These are phyloP conservation scores for Amiota mariae DNA, from an alignment of 2,888 invertebrate genomes.

Conservation along the genomic window DNA sequence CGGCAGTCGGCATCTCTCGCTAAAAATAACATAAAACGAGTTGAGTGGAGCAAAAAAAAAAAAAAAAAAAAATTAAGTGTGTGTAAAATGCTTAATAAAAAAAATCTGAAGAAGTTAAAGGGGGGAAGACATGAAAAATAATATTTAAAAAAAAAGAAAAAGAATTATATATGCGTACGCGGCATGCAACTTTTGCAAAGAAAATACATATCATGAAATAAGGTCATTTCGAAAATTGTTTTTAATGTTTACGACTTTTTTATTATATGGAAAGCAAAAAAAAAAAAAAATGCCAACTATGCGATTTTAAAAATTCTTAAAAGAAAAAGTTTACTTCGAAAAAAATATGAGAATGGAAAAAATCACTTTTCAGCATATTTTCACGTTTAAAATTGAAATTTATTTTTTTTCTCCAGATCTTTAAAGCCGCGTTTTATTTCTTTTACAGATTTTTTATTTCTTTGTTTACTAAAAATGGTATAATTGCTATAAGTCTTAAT, in stretches of 20 bases:
- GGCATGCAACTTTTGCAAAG: neutral
- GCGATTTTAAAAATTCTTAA: neutral
- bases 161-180: neutral
- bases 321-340: neutral
- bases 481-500: too few species aligned
- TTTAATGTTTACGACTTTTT: neutral
- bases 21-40: slow-evolving; percentile 1
- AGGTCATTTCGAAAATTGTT: slow-evolving; percentile 27
- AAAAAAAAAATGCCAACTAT: neutral
- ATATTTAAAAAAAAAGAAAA: neutral
- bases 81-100: slow-evolving; percentile 1
- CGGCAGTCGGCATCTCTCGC: too few species aligned
- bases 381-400: neutral
- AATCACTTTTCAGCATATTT: slow-evolving; percentile 24
- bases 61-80: neutral
- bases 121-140: neutral
- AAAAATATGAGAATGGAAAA: slow-evolving; percentile 5
- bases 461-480: too few species aligned
- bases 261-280: neutral
- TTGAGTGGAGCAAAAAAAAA: neutral
- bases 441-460: too few species aligned
- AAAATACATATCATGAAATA: slow-evolving; percentile 1
- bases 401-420: slow-evolving; percentile 4
- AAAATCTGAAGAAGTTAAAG: neutral
- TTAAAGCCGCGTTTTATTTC: too few species aligned